Evolutionary conservation across 2,113 vertebrate genomes (phyloP).

Genomic region (Chrysemys picta): DNA sequence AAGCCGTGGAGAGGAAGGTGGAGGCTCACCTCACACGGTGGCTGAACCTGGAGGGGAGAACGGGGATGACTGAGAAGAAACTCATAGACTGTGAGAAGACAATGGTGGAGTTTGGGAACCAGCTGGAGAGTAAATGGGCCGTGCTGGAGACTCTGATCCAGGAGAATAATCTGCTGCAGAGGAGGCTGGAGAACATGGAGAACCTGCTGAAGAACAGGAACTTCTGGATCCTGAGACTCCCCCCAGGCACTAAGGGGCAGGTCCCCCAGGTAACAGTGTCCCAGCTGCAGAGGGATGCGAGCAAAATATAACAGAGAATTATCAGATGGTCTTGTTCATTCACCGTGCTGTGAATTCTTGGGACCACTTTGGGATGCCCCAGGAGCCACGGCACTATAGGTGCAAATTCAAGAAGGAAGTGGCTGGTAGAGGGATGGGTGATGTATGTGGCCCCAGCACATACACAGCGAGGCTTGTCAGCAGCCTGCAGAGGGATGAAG

Average conservation of each 20-base stretch:
- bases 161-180: constrained; percentile 68
- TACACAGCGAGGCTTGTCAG: not conserved
- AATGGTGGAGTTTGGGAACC: constrained; percentile 59
- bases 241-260: not conserved
- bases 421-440: not conserved
- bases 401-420: not conserved
- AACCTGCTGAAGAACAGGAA: constrained; percentile 44
- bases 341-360: not conserved
- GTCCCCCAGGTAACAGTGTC: constrained; percentile 30
- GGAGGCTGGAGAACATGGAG: constrained; percentile 73
- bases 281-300: not conserved
- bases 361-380: not conserved
- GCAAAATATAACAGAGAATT: too few species aligned
- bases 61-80: constrained; percentile 67
- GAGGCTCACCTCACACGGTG: constrained; percentile 66
- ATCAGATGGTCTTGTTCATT: too few species aligned
- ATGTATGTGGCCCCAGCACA: not conserved
- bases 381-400: not conserved
- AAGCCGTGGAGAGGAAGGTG: constrained; percentile 74
- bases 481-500: not conserved
- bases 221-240: not conserved
- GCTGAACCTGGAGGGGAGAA: constrained; percentile 67
- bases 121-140: constrained; percentile 38
- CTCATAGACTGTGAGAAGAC: constrained; percentile 71
- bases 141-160: constrained; percentile 70